Percentiles rank a stretch among this genome's conserved stretches.
phyloP scores from a whole-genome alignment of 2,113 vertebrate species.

The pig (Sus scrofa) region DNA sequence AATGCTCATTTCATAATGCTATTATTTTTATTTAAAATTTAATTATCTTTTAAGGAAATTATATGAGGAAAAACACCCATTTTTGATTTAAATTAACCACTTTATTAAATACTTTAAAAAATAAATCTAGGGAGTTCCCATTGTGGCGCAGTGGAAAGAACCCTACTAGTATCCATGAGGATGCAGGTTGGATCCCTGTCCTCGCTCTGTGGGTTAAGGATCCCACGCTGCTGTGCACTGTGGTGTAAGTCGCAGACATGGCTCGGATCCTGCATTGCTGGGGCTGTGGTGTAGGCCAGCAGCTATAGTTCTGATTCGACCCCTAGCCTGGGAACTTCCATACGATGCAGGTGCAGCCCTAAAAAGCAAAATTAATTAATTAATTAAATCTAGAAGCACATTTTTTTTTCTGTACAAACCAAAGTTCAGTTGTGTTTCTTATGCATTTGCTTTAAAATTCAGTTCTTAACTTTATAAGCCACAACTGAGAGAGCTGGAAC shows the following conservation, averaged over 20 bases:
- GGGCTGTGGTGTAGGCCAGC: no score
- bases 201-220: no score
- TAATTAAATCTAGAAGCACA: slow-evolving; percentile 81
- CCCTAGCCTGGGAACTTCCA: no score
- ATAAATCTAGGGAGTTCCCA: slow-evolving; percentile 57
- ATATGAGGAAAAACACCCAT: neutral
- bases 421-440: slow-evolving; percentile 68
- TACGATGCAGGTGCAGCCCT: no score
- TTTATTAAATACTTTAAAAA: slow-evolving; percentile 81
- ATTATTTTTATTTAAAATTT: neutral
- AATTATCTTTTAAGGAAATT: neutral
- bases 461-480: slow-evolving; percentile 65
- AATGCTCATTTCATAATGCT: neutral
- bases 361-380: no score
- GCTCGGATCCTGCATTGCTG: no score
- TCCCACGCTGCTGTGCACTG: no score
- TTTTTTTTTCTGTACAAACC: slow-evolving; percentile 75
- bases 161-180: no score
- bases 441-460: slow-evolving; percentile 67
- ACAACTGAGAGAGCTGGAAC: neutral
- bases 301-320: no score
- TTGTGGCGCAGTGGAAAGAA: no score
- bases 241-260: no score
- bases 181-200: no score
- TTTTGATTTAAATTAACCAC: slow-evolving; percentile 70